These are phyloP conservation scores for Oncopodura yosiiana DNA, from an alignment of 1,140 invertebrate species.

Conservation along the genomic window DNA sequence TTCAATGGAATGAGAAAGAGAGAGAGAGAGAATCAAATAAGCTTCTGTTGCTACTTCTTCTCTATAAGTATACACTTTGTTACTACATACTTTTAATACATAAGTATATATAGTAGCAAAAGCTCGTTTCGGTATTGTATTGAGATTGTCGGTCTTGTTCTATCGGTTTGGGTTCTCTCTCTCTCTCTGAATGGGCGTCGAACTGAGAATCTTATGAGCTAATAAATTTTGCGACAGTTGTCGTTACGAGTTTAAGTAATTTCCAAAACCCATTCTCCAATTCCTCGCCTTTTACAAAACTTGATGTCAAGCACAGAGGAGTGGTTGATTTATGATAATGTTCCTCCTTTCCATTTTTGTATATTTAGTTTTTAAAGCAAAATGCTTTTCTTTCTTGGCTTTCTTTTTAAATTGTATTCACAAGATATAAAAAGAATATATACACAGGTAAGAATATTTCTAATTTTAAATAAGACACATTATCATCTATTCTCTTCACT, in stretches of 20 bases:
- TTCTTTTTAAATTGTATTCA: too few species aligned
- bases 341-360: conserved; percentile 35
- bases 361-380: conserved; percentile 29
- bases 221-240: conserved; percentile 37
- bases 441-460: too few species aligned
- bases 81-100: not conserved
- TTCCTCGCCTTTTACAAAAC: conserved; percentile 27
- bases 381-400: too few species aligned
- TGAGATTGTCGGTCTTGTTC: conserved; percentile 29
- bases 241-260: conserved; percentile 36
- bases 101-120: conserved; percentile 8
- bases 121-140: conserved; percentile 27
- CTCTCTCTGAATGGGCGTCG: conserved; percentile 36
- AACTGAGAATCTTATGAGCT: conserved; percentile 37
- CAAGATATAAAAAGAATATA: too few species aligned
- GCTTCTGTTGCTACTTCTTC: not conserved
- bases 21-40: not conserved
- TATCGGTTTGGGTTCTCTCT: conserved; percentile 20
- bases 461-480: too few species aligned
- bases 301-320: conserved; percentile 34
- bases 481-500: too few species aligned
- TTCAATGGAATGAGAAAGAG: not conserved
- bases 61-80: not conserved
- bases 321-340: conserved; percentile 36
- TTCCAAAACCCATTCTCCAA: conserved; percentile 36